A percentile compares a stretch with the other conserved stretches of the same genome.
Conservation (phyloP, 2,888 invertebrate genomes). For the Hylaea fasciaria region DNA sequence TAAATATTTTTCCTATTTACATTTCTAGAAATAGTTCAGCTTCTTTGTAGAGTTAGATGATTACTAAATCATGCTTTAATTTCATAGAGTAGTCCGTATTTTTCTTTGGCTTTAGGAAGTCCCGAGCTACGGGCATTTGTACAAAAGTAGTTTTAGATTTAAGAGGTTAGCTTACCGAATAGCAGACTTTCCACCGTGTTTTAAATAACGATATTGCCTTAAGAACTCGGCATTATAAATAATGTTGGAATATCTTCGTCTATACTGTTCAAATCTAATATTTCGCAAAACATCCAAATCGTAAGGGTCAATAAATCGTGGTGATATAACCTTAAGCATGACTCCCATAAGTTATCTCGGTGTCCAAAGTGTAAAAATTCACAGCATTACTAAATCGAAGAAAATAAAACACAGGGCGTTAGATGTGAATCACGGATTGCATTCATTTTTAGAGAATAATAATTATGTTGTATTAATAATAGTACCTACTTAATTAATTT, state of each 20-base stretch:
- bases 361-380: not conserved
- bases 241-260: conserved; percentile 5
- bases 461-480: conserved; percentile 18
- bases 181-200: conserved; percentile 15
- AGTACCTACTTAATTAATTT: conserved; percentile 19
- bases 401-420: conserved; percentile 36
- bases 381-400: conserved; percentile 24
- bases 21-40: not conserved
- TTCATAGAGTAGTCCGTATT: not conserved
- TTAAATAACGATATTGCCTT: conserved; percentile 2
- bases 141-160: not conserved
- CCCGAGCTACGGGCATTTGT: conserved; percentile 17
- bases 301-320: not conserved
- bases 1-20: no score
- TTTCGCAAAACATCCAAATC: not conserved
- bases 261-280: not conserved
- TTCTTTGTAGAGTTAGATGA: conserved; percentile 1
- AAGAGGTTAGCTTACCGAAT: no score
- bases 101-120: conserved; percentile 11
- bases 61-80: not conserved
- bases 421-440: conserved; percentile 31
- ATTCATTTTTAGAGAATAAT: conserved; percentile 34
- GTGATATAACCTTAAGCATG: not conserved
- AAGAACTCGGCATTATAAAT: not conserved
- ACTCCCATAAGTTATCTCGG: conserved; percentile 13